phyloP scores from a whole-genome alignment of 2,888 invertebrate genomes.

The Lepas anatifera region DNA sequence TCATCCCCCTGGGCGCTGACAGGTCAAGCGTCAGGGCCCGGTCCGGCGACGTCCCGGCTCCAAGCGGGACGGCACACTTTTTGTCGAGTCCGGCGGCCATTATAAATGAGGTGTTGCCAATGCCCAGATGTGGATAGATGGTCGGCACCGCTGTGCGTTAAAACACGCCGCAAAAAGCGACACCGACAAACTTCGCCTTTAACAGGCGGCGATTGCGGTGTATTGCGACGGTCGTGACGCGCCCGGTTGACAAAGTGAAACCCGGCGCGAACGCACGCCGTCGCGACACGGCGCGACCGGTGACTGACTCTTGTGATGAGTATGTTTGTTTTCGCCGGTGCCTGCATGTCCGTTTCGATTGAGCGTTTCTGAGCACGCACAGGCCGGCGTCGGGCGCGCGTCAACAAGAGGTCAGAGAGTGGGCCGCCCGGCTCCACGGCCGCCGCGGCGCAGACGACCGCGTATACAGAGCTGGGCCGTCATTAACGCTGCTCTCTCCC shows the following conservation, averaged over 20 bases:
- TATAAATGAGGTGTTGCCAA: background rate
- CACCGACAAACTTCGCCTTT: background rate
- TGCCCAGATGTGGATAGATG: background rate
- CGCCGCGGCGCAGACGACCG: background rate
- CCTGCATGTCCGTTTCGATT: constrained; percentile 2
- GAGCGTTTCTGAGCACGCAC: background rate
- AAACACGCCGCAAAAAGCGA: background rate
- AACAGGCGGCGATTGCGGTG: constrained; percentile 1
- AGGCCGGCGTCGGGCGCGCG: background rate
- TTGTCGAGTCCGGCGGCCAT: background rate
- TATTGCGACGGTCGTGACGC: background rate
- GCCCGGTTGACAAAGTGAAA: background rate
- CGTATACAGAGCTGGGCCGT: background rate
- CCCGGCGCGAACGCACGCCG: background rate
- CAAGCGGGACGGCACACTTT: background rate
- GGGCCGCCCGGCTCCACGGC: background rate
- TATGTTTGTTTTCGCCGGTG: background rate
- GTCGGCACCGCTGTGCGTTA: background rate
- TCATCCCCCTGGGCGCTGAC: too few relatives aligned
- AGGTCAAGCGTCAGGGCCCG: background rate
- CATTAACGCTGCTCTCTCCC: background rate
- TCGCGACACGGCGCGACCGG: background rate
- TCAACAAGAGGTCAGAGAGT: background rate
- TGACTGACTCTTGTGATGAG: background rate
- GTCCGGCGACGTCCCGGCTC: background rate